Conservation (phyloP, 2,888 invertebrate genomes). For the Leucophora obtusa region DNA sequence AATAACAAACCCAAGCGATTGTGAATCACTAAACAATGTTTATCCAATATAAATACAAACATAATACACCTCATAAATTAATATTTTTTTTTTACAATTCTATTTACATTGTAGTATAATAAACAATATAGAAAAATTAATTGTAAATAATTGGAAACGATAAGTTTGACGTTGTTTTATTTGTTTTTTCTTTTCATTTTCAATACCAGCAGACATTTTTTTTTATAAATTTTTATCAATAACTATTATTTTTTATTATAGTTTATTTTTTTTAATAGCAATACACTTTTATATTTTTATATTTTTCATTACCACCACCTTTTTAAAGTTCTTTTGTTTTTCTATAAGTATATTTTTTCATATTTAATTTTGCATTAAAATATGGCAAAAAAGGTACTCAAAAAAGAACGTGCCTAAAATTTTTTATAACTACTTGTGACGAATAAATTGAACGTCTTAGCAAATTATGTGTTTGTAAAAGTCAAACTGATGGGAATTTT, state of each 20-base stretch:
- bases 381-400: slow-evolving; percentile 26
- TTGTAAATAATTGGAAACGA: background rate
- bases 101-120: background rate
- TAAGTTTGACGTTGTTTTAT: too few relatives aligned
- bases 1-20: slow-evolving; percentile 17
- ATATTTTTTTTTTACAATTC: background rate
- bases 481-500: slow-evolving; percentile 11
- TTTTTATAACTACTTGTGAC: slow-evolving; percentile 19
- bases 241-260: background rate
- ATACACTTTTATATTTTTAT: background rate
- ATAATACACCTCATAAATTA: background rate
- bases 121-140: background rate
- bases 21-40: slow-evolving; percentile 10
- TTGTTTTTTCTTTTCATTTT: background rate
- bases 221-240: background rate
- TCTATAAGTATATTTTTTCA: background rate
- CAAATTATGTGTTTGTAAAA: background rate
- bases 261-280: background rate
- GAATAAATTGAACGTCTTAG: background rate
- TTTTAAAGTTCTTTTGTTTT: slow-evolving; percentile 18
- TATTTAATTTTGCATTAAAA: slow-evolving; percentile 24
- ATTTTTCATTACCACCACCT: background rate
- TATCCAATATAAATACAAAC: background rate
- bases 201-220: background rate
- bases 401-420: slow-evolving; percentile 59